Evolutionary conservation across 2,888 invertebrate species (phyloP).

Genomic region (Selenia dentaria): DNA sequence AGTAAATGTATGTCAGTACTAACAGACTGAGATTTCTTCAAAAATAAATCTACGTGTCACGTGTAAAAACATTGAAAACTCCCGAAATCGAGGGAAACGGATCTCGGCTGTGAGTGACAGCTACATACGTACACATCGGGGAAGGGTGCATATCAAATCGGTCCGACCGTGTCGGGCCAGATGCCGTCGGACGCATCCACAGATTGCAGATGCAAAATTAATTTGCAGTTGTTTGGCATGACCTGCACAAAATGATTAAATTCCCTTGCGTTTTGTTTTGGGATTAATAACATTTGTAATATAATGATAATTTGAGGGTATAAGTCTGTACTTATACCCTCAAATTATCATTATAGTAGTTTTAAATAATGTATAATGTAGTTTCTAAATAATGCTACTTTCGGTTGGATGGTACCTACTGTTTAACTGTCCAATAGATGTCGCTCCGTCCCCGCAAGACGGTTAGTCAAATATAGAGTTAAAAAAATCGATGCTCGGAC

Average conservation of each 20-base stretch:
- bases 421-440: no score
- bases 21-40: no score
- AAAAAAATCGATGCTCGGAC: no score
- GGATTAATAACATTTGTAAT: slow-evolving; percentile 8
- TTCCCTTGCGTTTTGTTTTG: slow-evolving; percentile 27
- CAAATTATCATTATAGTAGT: no score
- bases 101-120: slow-evolving; percentile 30
- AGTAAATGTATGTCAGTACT: no score
- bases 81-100: slow-evolving; percentile 25
- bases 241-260: slow-evolving; percentile 32
- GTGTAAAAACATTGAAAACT: slow-evolving; percentile 22
- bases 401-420: no score
- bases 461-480: no score
- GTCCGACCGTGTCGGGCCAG: slow-evolving; percentile 66
- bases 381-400: no score
- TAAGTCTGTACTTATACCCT: neutral
- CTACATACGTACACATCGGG: slow-evolving; percentile 33
- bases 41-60: neutral
- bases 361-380: no score
- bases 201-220: slow-evolving; percentile 77
- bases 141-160: slow-evolving; percentile 80
- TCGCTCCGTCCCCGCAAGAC: no score
- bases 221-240: slow-evolving; percentile 52
- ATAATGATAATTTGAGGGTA: no score
- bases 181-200: slow-evolving; percentile 57